Evolutionary conservation across 2,888 invertebrate genomes (phyloP).

Genomic region (Folsomia manolachei): DNA sequence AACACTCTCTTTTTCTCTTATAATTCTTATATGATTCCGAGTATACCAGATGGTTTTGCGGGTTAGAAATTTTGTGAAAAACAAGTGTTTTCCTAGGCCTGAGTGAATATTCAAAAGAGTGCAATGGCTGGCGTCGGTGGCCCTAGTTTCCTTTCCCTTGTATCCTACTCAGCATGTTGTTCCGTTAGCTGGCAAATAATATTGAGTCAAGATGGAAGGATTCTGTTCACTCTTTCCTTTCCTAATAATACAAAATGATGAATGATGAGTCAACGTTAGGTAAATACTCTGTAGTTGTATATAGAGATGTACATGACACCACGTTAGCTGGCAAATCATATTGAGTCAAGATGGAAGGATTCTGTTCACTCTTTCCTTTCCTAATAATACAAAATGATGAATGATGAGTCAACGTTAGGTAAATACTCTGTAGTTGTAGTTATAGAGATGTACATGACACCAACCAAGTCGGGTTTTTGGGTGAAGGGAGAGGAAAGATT

Average conservation of each 20-base stretch:
- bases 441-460: constrained; percentile 34
- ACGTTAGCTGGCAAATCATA: neutral
- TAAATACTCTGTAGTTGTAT: constrained; percentile 26
- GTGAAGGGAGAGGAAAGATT: constrained; percentile 30
- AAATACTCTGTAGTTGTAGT: constrained; percentile 22
- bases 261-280: constrained; percentile 44
- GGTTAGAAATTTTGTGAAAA: constrained; percentile 11
- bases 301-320: constrained; percentile 32
- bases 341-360: constrained; percentile 8
- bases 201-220: constrained; percentile 10
- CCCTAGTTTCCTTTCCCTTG: neutral
- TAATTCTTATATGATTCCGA: no score
- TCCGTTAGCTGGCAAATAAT: neutral
- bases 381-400: constrained; percentile 34
- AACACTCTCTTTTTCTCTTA: no score
- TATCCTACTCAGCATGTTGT: neutral
- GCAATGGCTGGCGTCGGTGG: neutral
- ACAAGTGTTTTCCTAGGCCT: no score
- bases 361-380: constrained; percentile 7
- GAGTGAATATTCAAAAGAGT: no score
- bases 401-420: constrained; percentile 44
- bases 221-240: neutral
- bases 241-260: constrained; percentile 33
- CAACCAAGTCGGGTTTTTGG: constrained; percentile 15
- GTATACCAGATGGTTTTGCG: no score